Percentiles rank a stretch among this genome's conserved stretches.
phyloP scores from a whole-genome alignment of 2,888 invertebrate species.

The Diarsia dahlii region DNA sequence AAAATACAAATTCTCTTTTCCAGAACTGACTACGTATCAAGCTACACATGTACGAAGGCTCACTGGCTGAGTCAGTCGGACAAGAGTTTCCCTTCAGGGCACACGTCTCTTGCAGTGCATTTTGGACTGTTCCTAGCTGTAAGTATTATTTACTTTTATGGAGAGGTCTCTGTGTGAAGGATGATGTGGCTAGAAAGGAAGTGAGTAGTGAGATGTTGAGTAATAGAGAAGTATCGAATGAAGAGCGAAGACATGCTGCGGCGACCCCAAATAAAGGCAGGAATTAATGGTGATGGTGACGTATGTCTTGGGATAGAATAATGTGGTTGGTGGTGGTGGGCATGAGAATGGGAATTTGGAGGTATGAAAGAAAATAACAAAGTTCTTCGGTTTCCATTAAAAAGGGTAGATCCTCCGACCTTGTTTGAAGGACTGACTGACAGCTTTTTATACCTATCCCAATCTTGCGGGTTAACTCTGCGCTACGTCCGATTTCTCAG shows the following conservation, averaged over 20 bases:
- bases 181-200: no score
- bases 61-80: conserved; percentile 91
- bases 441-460: no score
- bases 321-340: background rate
- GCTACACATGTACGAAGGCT: conserved; percentile 92
- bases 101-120: conserved; percentile 93
- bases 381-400: background rate
- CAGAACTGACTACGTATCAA: conserved; percentile 89
- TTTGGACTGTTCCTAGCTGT: conserved; percentile 91
- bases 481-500: no score
- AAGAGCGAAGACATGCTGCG: no score
- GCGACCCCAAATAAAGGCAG: no score
- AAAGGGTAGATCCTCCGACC: background rate
- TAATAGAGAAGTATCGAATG: no score
- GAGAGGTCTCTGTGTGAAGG: background rate
- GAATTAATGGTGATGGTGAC: no score
- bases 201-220: no score
- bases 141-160: conserved; percentile 73
- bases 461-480: no score
- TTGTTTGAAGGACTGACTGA: no score
- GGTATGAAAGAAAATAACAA: background rate
- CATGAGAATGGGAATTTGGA: background rate
- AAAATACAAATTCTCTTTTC: conserved; percentile 25
- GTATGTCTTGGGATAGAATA: no score
- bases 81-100: conserved; percentile 94